Conservation (phyloP, 2,113 vertebrate genomes). For the Stegostoma tigrinum region DNA sequence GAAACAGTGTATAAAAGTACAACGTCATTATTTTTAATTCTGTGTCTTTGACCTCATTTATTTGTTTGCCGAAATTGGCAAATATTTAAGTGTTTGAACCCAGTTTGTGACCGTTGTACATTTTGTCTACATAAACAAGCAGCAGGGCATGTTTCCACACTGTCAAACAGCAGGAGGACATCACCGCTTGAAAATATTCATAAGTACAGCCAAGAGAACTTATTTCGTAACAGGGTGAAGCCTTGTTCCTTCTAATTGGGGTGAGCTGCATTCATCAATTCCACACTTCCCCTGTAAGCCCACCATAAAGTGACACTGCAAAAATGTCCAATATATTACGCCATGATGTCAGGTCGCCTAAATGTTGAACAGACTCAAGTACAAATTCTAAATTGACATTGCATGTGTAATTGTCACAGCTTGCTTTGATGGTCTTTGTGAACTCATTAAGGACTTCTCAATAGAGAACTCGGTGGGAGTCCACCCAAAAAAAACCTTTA, state of each 20-base stretch:
- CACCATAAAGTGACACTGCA: not conserved
- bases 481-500: not conserved
- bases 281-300: too few species aligned
- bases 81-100: not conserved
- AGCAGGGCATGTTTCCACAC: not conserved
- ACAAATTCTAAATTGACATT: not conserved
- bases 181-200: not conserved
- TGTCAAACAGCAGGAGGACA: not conserved
- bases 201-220: not conserved
- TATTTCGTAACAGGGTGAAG: not conserved
- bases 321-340: not conserved
- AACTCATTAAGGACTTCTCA: slow-evolving; percentile 15
- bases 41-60: not conserved
- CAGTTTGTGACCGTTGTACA: not conserved
- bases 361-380: not conserved
- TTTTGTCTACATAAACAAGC: not conserved
- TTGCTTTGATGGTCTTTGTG: slow-evolving; percentile 6
- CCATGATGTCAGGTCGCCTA: not conserved
- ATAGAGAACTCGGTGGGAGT: not conserved
- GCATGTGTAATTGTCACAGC: slow-evolving; percentile 25
- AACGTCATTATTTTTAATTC: not conserved
- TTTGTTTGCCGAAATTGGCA: not conserved
- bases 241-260: slow-evolving; percentile 16
- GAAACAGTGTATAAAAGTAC: not conserved
- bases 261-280: not conserved